Base-by-base conservation (phyloP, 2,797 vertebrate genomes). In the Pipistrellus kuhlii region DNA sequence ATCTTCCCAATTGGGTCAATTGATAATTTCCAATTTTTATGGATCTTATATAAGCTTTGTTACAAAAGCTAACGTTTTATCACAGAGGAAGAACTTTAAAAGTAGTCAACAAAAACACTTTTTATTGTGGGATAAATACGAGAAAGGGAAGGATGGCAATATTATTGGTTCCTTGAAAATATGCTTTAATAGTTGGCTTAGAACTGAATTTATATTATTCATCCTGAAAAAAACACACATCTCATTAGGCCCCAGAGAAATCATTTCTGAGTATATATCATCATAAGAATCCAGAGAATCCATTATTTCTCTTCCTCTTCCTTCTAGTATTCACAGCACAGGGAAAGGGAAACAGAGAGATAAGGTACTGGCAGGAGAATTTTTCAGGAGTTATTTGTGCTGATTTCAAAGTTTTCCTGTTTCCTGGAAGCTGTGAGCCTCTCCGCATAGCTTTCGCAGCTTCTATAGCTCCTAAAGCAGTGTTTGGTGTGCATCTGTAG, bases 351-450 rank as follows among this genome's bases (percentile, higher is more conserved):
- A 89, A 57, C 12, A 85, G n/a, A 69, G 27, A 68, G 51, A 66
- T 78, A 88, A 87, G 84, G 44, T 55, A 81, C 23, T 78, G 71
- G 78, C 6, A 25, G 38, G 76, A 81, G 32, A 90, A 75, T 59
- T 77, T 89, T 78, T 68, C 38, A 77, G 85, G 41, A 90, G 46
- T 88, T 71, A 76, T 76, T 95, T 91, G 93, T 80, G 64, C 75
- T 93, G 80, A 91, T 82, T 94, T 81, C n/a, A 77, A 85, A 88
- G 69, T 86, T 92, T 84, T 78, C 20, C 85, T 78, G 21, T 88
- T 95, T 88, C n/a, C 71, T 82, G 46, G 82, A 78, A 32, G 18
- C 95, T 82, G 21, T 0, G 2, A 91, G 20, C 46, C 87, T 51
- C 75, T 68, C 6, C 10, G 27, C 6, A 3, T 30, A 30, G 55